Conservation (phyloP, 2,888 invertebrate species). For the Eupithecia exiguata region DNA sequence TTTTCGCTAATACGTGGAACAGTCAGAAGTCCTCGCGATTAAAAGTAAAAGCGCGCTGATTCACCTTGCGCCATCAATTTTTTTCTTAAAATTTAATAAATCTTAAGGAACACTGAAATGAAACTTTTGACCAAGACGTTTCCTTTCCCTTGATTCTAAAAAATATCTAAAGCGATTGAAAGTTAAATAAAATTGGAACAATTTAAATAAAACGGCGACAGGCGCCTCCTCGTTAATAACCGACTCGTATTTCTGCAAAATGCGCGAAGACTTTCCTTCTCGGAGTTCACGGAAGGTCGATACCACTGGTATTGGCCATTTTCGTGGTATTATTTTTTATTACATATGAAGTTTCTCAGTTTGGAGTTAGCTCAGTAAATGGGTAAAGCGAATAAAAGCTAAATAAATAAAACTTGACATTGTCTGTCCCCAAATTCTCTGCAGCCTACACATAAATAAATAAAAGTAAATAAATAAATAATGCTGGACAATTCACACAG, state of each 20-base stretch:
- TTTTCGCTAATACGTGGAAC: too few species aligned
- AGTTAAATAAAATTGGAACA: constrained; percentile 8
- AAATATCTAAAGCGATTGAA: constrained; percentile 6
- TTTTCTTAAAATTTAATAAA: neutral
- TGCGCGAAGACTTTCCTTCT: neutral
- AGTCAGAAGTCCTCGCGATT: too few species aligned
- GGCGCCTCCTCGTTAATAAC: constrained; percentile 37
- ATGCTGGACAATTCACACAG: too few species aligned
- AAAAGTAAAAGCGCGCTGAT: too few species aligned
- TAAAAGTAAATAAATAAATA: too few species aligned
- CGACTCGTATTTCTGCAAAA: constrained; percentile 24
- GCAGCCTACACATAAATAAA: too few species aligned
- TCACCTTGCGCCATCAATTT: neutral
- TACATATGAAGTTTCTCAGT: neutral
- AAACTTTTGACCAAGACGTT: neutral
- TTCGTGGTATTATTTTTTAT: neutral
- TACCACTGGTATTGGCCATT: neutral
- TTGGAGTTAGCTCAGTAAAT: neutral
- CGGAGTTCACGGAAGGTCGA: neutral
- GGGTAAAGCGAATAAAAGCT: too few species aligned
- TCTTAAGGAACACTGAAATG: neutral
- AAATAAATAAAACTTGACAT: neutral
- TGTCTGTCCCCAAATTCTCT: too few species aligned
- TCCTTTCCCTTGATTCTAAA: neutral
- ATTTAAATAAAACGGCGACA: constrained; percentile 20